Base-by-base conservation (phyloP, 2,888 invertebrate genomes). In the Poecilus cupreus region DNA sequence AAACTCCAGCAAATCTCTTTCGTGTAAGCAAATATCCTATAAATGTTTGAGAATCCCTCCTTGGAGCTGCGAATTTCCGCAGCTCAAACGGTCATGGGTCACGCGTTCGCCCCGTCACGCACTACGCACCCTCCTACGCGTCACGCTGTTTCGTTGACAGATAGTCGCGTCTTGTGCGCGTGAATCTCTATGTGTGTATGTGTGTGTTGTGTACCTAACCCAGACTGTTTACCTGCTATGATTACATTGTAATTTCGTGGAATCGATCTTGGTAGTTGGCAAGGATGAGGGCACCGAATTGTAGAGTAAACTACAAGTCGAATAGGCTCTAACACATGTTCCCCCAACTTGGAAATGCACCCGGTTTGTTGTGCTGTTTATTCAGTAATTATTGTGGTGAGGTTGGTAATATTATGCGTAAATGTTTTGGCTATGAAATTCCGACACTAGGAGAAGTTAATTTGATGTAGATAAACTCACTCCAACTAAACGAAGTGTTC, bases 201-300 rank as follows among this genome's bases (percentile, higher is more conserved):
- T 60, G 11, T 22, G 24, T 13, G 60, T 18, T 60, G 60, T 60
- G 24, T 60, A 26, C 13, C 57, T 57, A 57, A 57, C 57, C 60
- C 60, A 11, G n/a, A 60, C 60, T 60, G 26, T 60, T 60, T 60
- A 60, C 60, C 60, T 11, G 26, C 60, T 60, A 60, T 60, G 26
- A 60, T 60, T 60, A 60, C 60, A 60, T 26, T 60, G 60, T 60
- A 60, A 60, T 60, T 32, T 60, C 60, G n/a, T 26, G 60, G 26
- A 13, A 60, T 60, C 26, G 60, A 60, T 60, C 13, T 54, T 54
- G 16, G 3, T 22, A 18, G 54, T 22, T 26, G 13, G 3, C 60
- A 60, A n/a, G 13, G 32, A 1, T 32, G 32, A 26, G 11, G 2
- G 11, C 24, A 26, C n/a, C 24, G n/a, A 60, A 60, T 60, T 60